These are phyloP conservation scores for Myripristis murdjan DNA, from an alignment of 2,797 vertebrate genomes.

Conservation along the genomic window DNA sequence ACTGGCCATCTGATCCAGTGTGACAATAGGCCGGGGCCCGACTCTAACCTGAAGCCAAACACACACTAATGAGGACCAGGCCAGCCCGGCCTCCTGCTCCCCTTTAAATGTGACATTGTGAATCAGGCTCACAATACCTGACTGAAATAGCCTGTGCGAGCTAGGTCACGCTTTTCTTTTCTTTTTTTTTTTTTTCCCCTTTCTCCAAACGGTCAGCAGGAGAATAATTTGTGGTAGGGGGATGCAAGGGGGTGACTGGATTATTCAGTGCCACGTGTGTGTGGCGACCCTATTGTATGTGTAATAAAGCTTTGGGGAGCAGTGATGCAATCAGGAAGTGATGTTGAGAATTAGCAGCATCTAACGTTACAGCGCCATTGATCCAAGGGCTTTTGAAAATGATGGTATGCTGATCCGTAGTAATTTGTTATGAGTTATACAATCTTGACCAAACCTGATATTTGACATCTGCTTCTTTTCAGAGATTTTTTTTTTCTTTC, in stretches of 20 bases:
- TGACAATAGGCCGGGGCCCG: slow-evolving; percentile 78
- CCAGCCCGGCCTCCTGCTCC: slow-evolving; percentile 31
- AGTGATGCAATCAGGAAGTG: slow-evolving; percentile 75
- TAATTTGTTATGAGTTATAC: slow-evolving; percentile 76
- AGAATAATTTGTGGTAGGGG: slow-evolving; percentile 33
- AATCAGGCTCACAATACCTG: slow-evolving; percentile 73
- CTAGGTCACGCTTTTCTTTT: slow-evolving; percentile 18
- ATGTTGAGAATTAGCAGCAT: slow-evolving; percentile 66
- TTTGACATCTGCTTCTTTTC: slow-evolving; percentile 83
- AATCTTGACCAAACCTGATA: slow-evolving; percentile 66
- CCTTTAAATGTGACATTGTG: slow-evolving; percentile 74
- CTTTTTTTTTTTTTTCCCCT: background rate
- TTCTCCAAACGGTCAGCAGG: slow-evolving; percentile 40
- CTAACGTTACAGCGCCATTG: slow-evolving; percentile 69
- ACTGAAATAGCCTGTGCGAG: slow-evolving; percentile 68
- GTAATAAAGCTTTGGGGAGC: slow-evolving; percentile 46
- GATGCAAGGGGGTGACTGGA: slow-evolving; percentile 5
- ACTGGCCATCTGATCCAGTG: slow-evolving; percentile 80
- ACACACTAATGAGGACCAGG: slow-evolving; percentile 82
- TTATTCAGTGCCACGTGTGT: slow-evolving; percentile 28
- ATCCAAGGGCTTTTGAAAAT: slow-evolving; percentile 68
- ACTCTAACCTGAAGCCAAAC: slow-evolving; percentile 76
- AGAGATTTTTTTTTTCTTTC: slow-evolving; percentile 33
- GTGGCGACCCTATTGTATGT: slow-evolving; percentile 57
- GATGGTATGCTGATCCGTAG: slow-evolving; percentile 56